Base-by-base conservation (phyloP, 2,888 invertebrate genomes). In the Digitonthophagus gazella region DNA sequence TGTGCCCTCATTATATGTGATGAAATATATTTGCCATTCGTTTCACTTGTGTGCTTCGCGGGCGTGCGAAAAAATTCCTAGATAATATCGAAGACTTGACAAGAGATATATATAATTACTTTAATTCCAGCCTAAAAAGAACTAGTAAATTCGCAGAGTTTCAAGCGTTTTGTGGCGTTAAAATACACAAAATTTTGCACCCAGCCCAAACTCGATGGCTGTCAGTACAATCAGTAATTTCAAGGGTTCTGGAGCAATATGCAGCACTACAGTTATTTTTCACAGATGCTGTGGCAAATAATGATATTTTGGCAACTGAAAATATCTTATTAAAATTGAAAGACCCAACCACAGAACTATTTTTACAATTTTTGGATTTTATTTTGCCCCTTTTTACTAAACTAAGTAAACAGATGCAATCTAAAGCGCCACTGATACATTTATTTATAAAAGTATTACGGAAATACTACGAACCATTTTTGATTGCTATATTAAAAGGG, bases 401-500 rank as follows among this genome's bases (percentile, higher is more conserved):
- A 16, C 55, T 67, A 28, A 67, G 67, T 67, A 15, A 19, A 0
- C 66, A 69, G 66, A 69, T 66, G 66, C 66, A 69, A 54, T 56
- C 66, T 4, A 20, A 28, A 67, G 16, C 16, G 11, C 61, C 11
- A 67, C 22, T 54, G 15, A 61, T 16, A 58, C 58, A 28, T 15
- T 22, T 61, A 8, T 67, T n/a, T 15, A 67, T 61, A 61, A 19
- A 2, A 67, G 61, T 28, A 57, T 67, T 6, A 63, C 44, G 18
- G 28, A 22, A 16, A 54, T 61, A 16, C 63, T 67, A 61, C 5
- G 16, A n/a, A 61, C 67, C 14, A 15, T 67, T 15, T 67, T 14
- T 15, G 67, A 63, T 6, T 67, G 67, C 16, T 67, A 63, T 44
- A 16, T 57, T 57, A 54, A 67, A 63, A 15, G 63, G 44, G n/a